Percentiles rank a stretch among this genome's conserved stretches.
phyloP scores from a whole-genome alignment of 2,888 invertebrate species.

The Ariolimax columbianus region DNA sequence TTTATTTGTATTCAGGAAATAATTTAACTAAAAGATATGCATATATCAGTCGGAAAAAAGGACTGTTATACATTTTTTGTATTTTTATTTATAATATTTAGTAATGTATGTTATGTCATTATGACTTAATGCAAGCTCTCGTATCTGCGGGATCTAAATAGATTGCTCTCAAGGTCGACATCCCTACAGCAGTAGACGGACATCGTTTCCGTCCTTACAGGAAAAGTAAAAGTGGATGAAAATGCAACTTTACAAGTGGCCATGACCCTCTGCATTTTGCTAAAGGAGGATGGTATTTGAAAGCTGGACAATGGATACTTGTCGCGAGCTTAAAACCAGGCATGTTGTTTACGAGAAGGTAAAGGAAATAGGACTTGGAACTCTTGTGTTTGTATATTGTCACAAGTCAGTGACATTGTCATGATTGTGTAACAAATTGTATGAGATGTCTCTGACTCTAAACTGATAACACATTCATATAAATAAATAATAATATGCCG shows the following conservation, averaged over 20 bases:
- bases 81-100: not conserved
- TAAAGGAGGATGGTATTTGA: slow-evolving; percentile 45
- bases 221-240: slow-evolving; percentile 25
- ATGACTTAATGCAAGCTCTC: slow-evolving; percentile 15
- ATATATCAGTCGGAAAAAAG: not conserved
- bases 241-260: slow-evolving; percentile 23
- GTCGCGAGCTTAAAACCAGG: slow-evolving; percentile 43
- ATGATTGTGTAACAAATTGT: no score
- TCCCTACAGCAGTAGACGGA: slow-evolving; percentile 36
- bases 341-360: slow-evolving; percentile 48
- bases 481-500: not conserved
- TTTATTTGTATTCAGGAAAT: not conserved
- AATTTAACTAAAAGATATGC: not conserved
- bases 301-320: slow-evolving; percentile 46
- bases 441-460: not conserved
- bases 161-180: slow-evolving; percentile 52
- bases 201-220: slow-evolving; percentile 17
- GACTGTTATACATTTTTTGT: not conserved
- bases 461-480: no score
- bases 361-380: no score
- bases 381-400: no score
- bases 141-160: slow-evolving; percentile 37
- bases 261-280: not conserved
- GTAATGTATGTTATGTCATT: not conserved
- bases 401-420: no score